Base-by-base conservation (phyloP, 2,888 invertebrate species). In the Caenorhabditis sp. region DNA sequence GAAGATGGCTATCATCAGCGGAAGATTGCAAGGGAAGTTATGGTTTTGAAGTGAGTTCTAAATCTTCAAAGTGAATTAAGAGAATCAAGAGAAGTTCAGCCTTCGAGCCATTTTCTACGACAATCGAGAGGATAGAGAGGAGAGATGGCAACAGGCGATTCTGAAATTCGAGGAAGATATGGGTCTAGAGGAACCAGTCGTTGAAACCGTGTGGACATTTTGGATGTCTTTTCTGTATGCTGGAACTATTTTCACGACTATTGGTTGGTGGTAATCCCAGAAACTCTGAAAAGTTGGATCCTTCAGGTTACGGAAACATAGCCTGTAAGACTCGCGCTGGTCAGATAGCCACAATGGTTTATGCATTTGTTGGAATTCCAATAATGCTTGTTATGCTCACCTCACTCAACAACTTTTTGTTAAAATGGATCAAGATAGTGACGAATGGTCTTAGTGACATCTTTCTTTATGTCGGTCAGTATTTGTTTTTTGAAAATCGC, bases 251-350 rank as follows among this genome's bases (percentile, higher is more conserved):
- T 92, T 89, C 79, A 92, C 92, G 8, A 92, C 92, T 1, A 92
- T 92, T 22, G 92, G 92, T 91, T 31, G n/a, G n/a, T n/a, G n/a
- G n/a, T 35, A 35, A 35, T 6, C 5, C 8, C 8, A 35, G 31
- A 35, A n/a, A n/a, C n/a, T 35, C 31, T 35, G 5, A 35, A 35
- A 35, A 38, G 6, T 12, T 10, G 38, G 16, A 14, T 47, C 19
- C 56, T 58, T 19, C 94, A 98, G 98, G 98, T 91, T 98, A 98
- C 93, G 98, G 98, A 83, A 96, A 98, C 93, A 96, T 98, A 89
- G 95, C 96, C 49, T 98, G 98, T 0, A 95, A 95, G 86, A 98
- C 98, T 8, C 94, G 88, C 22, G 95, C 95, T 16, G 98, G 98
- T 8, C 95, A 95, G 87, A 95, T 95, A 0, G 94, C 97, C 49